Evolutionary conservation across 2,113 vertebrate genomes (phyloP).

Genomic region (Ochotona curzoniae): DNA sequence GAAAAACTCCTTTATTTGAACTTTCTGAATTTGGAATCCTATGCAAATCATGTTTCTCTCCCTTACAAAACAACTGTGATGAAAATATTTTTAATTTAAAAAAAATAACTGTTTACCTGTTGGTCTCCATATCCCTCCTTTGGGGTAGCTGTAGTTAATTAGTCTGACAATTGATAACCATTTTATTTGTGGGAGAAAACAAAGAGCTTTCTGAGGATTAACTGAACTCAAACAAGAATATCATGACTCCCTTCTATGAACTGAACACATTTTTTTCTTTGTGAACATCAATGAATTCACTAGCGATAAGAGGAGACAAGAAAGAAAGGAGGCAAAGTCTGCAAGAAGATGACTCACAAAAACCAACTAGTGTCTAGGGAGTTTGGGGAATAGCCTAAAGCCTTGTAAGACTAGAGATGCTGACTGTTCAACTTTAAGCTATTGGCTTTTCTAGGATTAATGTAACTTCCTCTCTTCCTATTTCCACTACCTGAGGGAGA

Average conservation of each 20-base stretch:
- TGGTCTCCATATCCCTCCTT: background rate
- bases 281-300: background rate
- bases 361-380: background rate
- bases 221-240: background rate
- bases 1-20: background rate
- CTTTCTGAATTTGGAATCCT: conserved; percentile 34
- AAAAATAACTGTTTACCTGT: background rate
- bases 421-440: conserved; percentile 1
- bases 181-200: background rate
- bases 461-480: background rate
- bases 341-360: background rate
- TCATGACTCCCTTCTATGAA: background rate
- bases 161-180: background rate
- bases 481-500: background rate
- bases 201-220: background rate
- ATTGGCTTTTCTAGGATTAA: background rate
- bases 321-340: background rate
- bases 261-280: background rate
- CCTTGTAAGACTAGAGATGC: background rate
- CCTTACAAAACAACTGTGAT: background rate
- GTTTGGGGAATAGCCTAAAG: background rate
- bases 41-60: conserved; percentile 14
- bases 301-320: background rate
- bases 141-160: background rate
- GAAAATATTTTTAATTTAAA: background rate